A percentile compares a stretch with the other conserved stretches of the same genome.
Evolutionary conservation across 2,113 vertebrate genomes (phyloP).

Genomic region (Trochalopteron elliotii): DNA sequence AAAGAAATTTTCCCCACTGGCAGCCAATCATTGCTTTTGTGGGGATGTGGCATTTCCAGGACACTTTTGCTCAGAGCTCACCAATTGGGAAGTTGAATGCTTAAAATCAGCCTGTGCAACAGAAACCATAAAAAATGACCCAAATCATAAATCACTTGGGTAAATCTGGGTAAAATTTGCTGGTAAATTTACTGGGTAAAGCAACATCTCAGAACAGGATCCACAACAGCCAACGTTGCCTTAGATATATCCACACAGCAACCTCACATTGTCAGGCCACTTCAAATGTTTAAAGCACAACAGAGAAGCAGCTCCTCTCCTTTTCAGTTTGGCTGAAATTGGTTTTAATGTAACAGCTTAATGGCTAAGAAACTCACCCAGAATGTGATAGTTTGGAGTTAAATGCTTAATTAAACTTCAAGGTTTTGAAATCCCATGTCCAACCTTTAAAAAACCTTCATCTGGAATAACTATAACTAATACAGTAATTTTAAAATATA

Average conservation of each 20-base stretch:
- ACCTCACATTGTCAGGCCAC: background rate
- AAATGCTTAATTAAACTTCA: background rate
- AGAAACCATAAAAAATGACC: background rate
- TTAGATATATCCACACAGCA: background rate
- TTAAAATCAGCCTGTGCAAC: background rate
- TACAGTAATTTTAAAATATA: background rate
- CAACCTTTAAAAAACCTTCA: background rate
- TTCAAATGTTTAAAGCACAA: background rate
- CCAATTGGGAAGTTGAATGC: rapidly evolving
- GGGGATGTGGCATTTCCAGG: background rate
- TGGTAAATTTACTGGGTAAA: background rate
- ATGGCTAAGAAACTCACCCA: background rate
- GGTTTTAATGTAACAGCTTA: background rate
- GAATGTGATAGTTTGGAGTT: background rate
- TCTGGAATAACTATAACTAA: background rate
- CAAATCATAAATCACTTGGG: background rate
- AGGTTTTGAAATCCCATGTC: background rate
- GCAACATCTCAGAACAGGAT: background rate
- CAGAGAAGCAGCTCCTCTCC: background rate
- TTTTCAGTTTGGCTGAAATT: background rate
- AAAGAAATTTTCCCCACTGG: background rate
- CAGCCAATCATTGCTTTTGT: background rate
- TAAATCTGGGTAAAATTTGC: background rate
- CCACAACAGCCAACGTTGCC: background rate
- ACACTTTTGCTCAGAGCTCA: background rate